A percentile compares a stretch with the other conserved stretches of the same genome.
Conservation (phyloP, 1,140 invertebrate genomes). For the Camponotus vicinus region DNA sequence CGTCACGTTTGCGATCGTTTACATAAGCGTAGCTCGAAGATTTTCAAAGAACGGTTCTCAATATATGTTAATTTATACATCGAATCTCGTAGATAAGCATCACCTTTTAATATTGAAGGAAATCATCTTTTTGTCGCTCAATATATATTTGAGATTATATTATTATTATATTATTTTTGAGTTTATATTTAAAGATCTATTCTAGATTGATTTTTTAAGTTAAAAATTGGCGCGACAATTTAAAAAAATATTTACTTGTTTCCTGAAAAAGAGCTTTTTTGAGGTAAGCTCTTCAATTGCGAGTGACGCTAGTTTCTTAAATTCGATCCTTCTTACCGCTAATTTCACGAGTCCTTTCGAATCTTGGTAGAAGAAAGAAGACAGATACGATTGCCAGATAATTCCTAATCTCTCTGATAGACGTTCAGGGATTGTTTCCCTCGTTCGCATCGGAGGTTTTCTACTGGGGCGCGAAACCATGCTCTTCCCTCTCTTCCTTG, state of each 20-base stretch:
- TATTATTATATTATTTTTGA: not conserved
- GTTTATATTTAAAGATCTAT: not conserved
- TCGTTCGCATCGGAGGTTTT: not conserved
- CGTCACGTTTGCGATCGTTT: constrained; percentile 7
- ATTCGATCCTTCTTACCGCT: not conserved
- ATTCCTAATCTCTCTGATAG: constrained; percentile 27
- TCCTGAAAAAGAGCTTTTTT: not conserved
- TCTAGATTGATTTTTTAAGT: not conserved
- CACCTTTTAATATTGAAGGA: not conserved
- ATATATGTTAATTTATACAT: constrained; percentile 7
- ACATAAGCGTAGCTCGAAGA: not conserved
- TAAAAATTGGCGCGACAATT: not conserved
- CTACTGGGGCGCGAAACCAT: not conserved
- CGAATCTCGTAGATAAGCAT: not conserved
- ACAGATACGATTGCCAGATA: constrained; percentile 30
- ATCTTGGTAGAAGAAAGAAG: not conserved
- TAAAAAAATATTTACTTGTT: not conserved
- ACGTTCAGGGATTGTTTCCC: constrained; percentile 18
- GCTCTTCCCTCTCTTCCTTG: not conserved
- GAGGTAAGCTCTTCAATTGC: not conserved
- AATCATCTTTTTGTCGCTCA: not conserved
- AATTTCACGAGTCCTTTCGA: constrained; percentile 9
- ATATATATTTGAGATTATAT: not conserved
- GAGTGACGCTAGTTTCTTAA: not conserved
- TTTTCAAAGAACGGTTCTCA: not conserved